Evolutionary conservation across 1,140 invertebrate species (phyloP), one percentile per base, ranked within the genome.

Genomic region (Orchestia grillus): DNA sequence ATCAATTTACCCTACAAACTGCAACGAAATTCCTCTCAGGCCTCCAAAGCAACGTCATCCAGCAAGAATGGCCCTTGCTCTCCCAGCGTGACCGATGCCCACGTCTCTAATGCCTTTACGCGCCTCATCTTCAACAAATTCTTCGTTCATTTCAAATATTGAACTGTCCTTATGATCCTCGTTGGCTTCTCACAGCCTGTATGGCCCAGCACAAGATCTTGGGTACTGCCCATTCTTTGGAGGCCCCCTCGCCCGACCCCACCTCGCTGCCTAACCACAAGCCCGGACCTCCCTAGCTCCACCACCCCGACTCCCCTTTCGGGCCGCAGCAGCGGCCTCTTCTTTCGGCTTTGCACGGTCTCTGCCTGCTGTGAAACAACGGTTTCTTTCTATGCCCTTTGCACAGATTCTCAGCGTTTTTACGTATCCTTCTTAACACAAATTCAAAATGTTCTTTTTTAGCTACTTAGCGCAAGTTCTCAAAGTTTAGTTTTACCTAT

Each of bases 61-160:
- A 77, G 28, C 15, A 15, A 77, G 15, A 42, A 3, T 4, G 88
- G 41, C 6, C 88, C 44, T 41, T 8, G 41, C 92, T 40, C 92
- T 40, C 43, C 11, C 44, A 40, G 92, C 92, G 44, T 44, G 44
- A 94, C 92, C 92, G 44, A 94, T 94, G 88, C 6, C 44, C 44
- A 94, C 43, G 41, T 94, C 92, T 44, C 92, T 47, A 94, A 47
- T 94, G 44, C 92, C 92, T 44, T 44, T 45, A 44, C 43, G 43
- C 43, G 44, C 43, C 92, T 94, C 92, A 94, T 94, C 44, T 94
- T 94, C 92, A 94, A 94, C 92, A 94, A 94, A 94, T 94, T 94
- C 92, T 47, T 94, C 43, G 3, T 47, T 47, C 92, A 94, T 44
- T 94, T 94, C 43, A 94, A 47, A 94, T 94, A 44, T 44, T 94